A percentile compares a stretch with the other conserved stretches of the same genome.
phyloP scores from a whole-genome alignment of 2,113 vertebrate species.

The Plecotus auritus region DNA sequence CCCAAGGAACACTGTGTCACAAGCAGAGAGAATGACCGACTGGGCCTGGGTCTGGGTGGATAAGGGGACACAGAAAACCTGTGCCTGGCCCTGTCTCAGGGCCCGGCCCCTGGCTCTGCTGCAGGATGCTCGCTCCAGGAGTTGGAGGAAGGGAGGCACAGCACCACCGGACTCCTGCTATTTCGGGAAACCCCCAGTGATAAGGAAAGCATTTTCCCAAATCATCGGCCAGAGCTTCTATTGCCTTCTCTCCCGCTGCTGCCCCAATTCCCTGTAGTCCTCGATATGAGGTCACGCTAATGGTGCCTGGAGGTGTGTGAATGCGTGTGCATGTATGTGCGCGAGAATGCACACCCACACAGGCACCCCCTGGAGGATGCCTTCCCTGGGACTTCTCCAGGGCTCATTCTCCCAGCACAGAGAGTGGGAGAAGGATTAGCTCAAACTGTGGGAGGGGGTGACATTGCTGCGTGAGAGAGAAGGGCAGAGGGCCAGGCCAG shows the following conservation, averaged over 20 bases:
- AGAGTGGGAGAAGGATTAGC: background rate
- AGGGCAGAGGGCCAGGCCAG: background rate
- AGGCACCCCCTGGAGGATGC: background rate
- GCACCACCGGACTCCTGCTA: slow-evolving; percentile 33
- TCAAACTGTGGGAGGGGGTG: background rate
- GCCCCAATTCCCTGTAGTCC: background rate
- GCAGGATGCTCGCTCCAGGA: background rate
- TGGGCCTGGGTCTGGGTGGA: accelerated
- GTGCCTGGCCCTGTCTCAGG: background rate
- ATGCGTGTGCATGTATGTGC: background rate
- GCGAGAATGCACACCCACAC: background rate
- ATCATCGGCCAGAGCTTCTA: background rate
- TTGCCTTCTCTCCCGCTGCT: background rate
- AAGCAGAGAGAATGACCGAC: background rate
- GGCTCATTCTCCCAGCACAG: background rate
- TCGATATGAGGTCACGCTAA: background rate
- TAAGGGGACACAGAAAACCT: background rate
- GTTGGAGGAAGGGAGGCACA: background rate
- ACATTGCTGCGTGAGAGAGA: background rate
- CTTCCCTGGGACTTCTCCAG: background rate
- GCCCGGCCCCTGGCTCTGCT: background rate
- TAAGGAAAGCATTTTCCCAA: slow-evolving; percentile 35
- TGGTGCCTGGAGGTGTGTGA: background rate
- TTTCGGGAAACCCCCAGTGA: slow-evolving; percentile 51
- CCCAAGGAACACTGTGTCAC: background rate